These are phyloP conservation scores for Limnephilus marmoratus DNA, from an alignment of 2,888 invertebrate species.

Conservation along the genomic window DNA sequence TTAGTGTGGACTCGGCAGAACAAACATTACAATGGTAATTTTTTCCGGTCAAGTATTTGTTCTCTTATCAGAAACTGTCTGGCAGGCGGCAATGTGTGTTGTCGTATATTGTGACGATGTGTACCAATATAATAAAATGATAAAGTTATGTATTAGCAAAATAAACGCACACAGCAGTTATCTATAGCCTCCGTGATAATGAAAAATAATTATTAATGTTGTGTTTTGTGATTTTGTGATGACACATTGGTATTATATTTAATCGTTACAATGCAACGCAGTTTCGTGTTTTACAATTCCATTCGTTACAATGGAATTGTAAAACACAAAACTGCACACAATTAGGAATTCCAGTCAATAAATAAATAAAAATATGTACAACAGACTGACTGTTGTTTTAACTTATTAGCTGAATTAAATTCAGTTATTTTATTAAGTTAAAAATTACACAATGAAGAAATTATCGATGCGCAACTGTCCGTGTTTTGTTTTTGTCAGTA, in stretches of 20 bases:
- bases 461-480: too few species aligned
- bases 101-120: not conserved
- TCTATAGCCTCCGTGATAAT: not conserved
- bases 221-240: not conserved
- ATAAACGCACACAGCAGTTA: not conserved
- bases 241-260: not conserved
- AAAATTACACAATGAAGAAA: too few species aligned
- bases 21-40: not conserved
- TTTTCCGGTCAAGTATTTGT: not conserved
- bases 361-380: too few species aligned
- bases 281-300: not conserved
- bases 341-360: too few species aligned
- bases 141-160: not conserved
- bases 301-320: not conserved
- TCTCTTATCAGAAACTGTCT: not conserved
- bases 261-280: too few species aligned
- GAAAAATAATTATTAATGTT: not conserved
- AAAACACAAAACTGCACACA: not conserved
- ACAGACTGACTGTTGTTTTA: too few species aligned
- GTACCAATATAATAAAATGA: not conserved
- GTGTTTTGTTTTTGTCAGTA: too few species aligned
- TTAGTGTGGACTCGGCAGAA: not conserved
- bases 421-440: too few species aligned
- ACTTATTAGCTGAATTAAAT: too few species aligned
- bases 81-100: not conserved